Percentiles rank a stretch among this genome's conserved stretches.
These are phyloP conservation scores for Holothuria leucospilota DNA, from an alignment of 53 echinoderm and acorn worm species.

Conservation along the genomic window DNA sequence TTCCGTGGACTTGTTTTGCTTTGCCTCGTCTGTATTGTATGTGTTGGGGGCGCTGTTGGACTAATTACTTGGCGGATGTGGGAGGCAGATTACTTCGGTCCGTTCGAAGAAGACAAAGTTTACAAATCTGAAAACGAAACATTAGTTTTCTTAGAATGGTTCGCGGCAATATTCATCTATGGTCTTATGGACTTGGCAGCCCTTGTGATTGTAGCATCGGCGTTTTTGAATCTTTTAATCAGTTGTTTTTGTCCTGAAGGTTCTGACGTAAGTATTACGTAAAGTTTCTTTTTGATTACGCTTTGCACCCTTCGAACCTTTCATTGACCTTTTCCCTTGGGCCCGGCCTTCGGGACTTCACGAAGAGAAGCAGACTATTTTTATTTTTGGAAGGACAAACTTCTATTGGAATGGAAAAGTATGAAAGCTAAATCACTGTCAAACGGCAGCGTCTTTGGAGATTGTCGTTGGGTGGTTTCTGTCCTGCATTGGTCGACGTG, in stretches of 20 bases:
- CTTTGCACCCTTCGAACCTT: no score
- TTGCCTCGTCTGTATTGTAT: conserved; percentile 38
- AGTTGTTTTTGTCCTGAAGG: conserved; percentile 41
- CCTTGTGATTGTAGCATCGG: not conserved
- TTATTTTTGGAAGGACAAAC: no score
- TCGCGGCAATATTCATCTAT: conserved; percentile 22
- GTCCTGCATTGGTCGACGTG: no score
- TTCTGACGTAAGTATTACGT: conserved; percentile 38
- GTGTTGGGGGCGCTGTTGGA: conserved; percentile 49
- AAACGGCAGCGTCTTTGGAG: no score
- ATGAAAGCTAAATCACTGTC: no score
- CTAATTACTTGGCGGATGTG: conserved; percentile 43
- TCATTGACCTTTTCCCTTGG: no score
- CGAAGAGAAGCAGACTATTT: no score
- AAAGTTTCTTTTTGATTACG: no score
- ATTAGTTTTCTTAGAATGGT: conserved; percentile 26
- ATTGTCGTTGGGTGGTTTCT: no score
- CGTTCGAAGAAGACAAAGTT: conserved; percentile 25
- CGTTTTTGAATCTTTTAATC: conserved; percentile 11
- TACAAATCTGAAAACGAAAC: conserved; percentile 23
- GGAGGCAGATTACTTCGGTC: conserved; percentile 22
- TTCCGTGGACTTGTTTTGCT: conserved; percentile 26
- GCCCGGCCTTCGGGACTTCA: no score
- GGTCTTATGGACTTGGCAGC: conserved; percentile 15
- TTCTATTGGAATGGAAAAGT: no score